Conservation (phyloP, 2,888 invertebrate genomes). For the Steromphala cineraria region DNA sequence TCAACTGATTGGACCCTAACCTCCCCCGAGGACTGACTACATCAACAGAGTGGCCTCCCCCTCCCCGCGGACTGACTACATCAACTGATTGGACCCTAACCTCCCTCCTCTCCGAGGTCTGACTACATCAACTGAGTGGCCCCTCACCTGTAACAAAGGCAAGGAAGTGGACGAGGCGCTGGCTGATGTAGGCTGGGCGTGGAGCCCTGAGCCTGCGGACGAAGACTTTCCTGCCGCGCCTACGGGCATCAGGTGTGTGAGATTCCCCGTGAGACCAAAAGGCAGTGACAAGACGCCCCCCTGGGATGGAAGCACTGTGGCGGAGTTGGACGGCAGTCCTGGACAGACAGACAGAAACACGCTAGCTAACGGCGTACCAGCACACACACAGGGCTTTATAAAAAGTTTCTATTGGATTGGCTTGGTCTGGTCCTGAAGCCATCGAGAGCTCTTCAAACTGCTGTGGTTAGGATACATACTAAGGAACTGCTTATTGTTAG, state of each 20-base stretch:
- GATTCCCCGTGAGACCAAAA: conserved; percentile 62
- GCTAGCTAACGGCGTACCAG: not conserved
- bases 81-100: too few species aligned
- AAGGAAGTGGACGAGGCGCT: conserved; percentile 56
- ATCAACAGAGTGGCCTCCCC: too few species aligned
- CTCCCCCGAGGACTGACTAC: too few species aligned
- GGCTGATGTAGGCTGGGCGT: conserved; percentile 44
- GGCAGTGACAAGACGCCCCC: conserved; percentile 69
- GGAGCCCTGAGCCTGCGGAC: conserved; percentile 27
- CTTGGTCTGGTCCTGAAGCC: not conserved
- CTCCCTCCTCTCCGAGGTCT: too few species aligned
- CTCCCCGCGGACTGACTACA: too few species aligned
- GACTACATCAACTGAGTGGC: not conserved
- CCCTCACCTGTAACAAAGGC: conserved; percentile 67
- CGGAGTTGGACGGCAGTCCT: conserved; percentile 34
- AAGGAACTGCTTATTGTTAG: too few species aligned
- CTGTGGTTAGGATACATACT: too few species aligned
- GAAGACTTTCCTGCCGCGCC: conserved; percentile 51
- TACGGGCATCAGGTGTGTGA: conserved; percentile 70
- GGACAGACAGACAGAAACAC: not conserved
- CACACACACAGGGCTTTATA: too few species aligned
- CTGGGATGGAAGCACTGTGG: conserved; percentile 32
- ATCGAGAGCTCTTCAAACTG: too few species aligned
- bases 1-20: too few species aligned
- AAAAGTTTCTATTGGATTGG: too few species aligned